Conservation (phyloP, 2,888 invertebrate genomes). For the Syrista parreyssii region DNA sequence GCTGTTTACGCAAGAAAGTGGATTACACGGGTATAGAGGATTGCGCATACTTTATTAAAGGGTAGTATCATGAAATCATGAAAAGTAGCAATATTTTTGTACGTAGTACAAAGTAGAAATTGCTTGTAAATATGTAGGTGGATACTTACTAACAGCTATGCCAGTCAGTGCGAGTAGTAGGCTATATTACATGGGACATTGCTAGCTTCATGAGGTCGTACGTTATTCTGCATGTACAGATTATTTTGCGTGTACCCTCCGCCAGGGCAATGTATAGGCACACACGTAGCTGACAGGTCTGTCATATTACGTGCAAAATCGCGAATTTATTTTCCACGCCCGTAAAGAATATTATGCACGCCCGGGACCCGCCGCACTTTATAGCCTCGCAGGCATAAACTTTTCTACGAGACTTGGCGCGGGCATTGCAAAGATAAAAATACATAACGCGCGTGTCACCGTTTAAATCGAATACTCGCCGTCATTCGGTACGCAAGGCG, state of each 20-base stretch:
- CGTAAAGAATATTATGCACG: slow-evolving; percentile 21
- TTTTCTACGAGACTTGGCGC: background rate
- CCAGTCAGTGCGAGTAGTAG: slow-evolving; percentile 18
- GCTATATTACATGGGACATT: slow-evolving; percentile 48
- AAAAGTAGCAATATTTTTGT: background rate
- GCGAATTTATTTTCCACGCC: slow-evolving; percentile 44
- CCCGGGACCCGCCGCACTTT: background rate
- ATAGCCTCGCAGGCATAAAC: background rate
- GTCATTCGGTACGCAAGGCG: background rate
- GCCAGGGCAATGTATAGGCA: slow-evolving; percentile 19
- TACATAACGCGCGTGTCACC: background rate
- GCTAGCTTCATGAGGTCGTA: slow-evolving; percentile 53
- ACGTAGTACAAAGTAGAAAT: background rate
- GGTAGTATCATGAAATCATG: background rate
- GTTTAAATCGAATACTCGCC: background rate
- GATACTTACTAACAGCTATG: background rate
- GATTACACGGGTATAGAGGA: background rate
- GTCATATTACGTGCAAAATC: slow-evolving; percentile 46
- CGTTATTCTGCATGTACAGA: slow-evolving; percentile 41
- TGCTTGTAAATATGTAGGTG: background rate
- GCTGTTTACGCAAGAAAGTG: background rate
- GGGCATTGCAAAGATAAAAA: background rate
- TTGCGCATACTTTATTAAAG: background rate
- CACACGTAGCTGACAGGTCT: slow-evolving; percentile 32
- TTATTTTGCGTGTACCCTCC: slow-evolving; percentile 7